Evolutionary conservation across 1,140 invertebrate genomes (phyloP).

Genomic region (Drosophila melanica): DNA sequence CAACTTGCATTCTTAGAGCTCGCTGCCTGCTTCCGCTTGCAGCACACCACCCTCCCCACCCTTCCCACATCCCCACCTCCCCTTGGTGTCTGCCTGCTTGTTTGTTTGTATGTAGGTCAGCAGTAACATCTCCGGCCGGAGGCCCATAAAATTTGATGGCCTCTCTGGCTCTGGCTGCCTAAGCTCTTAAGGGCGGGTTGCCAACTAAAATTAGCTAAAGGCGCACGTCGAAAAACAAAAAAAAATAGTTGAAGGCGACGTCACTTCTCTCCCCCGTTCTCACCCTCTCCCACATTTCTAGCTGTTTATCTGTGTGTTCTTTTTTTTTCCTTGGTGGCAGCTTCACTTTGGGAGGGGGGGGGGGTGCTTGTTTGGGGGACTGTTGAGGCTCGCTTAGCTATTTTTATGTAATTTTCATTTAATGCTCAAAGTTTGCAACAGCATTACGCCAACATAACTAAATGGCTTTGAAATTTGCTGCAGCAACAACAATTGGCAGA

Average conservation of each 20-base stretch:
- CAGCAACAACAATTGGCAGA: slow-evolving; percentile 14
- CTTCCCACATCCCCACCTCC: neutral
- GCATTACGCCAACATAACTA: slow-evolving; percentile 1
- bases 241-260: slow-evolving; percentile 40
- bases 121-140: slow-evolving; percentile 43
- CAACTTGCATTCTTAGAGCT: slow-evolving; percentile 41
- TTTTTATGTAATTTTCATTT: slow-evolving; percentile 40
- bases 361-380: too few relatives aligned
- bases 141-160: slow-evolving; percentile 64
- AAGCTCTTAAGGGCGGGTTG: slow-evolving; percentile 27
- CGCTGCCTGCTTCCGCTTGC: slow-evolving; percentile 16
- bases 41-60: neutral
- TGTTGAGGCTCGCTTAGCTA: neutral
- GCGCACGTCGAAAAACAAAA: slow-evolving; percentile 1
- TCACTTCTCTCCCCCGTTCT: neutral
- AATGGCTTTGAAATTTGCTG: slow-evolving; percentile 15
- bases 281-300: neutral
- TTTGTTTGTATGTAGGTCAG: slow-evolving; percentile 48
- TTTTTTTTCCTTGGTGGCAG: neutral
- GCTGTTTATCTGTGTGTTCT: neutral
- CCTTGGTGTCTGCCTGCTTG: neutral
- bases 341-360: too few relatives aligned
- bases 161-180: slow-evolving; percentile 6
- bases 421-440: slow-evolving; percentile 29
- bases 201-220: slow-evolving; percentile 52